phyloP scores from a whole-genome alignment of 1,140 invertebrate species.

The Carposina sasakii region DNA sequence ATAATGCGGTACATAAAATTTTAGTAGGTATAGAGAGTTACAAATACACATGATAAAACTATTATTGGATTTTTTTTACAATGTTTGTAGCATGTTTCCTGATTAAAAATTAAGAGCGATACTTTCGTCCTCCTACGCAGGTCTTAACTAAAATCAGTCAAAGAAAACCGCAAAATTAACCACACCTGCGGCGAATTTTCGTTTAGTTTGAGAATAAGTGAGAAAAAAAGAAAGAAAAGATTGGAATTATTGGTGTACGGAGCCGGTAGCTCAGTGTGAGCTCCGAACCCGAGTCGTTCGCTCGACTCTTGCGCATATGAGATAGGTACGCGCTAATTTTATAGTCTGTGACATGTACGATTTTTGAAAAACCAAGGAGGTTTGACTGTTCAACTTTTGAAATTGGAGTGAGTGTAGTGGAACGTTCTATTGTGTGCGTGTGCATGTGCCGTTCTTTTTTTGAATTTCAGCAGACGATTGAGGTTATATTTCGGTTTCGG shows the following conservation, averaged over 20 bases:
- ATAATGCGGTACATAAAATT: too few relatives aligned
- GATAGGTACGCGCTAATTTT: constrained; percentile 36
- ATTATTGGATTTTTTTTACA: too few relatives aligned
- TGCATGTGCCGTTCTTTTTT: constrained; percentile 21
- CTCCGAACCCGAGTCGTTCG: constrained; percentile 46
- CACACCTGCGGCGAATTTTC: constrained; percentile 54
- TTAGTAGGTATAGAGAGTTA: too few relatives aligned
- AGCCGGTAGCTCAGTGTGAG: constrained; percentile 52
- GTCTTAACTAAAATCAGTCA: constrained; percentile 16
- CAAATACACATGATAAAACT: too few relatives aligned
- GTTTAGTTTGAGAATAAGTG: constrained; percentile 58
- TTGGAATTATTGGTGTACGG: constrained; percentile 45
- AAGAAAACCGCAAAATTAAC: constrained; percentile 37
- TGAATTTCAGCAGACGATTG: too few relatives aligned
- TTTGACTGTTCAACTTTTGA: too few relatives aligned
- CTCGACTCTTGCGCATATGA: constrained; percentile 30
- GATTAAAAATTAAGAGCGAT: too few relatives aligned
- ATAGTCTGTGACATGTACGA: constrained; percentile 23
- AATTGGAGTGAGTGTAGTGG: constrained; percentile 28
- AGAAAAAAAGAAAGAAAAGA: constrained; percentile 40
- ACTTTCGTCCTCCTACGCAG: background rate
- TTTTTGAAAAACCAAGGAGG: too few relatives aligned
- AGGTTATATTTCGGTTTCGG: too few relatives aligned
- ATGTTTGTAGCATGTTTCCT: too few relatives aligned
- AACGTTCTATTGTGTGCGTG: constrained; percentile 32